These are phyloP conservation scores for Todiramphus chloris DNA, from an alignment of 2,113 vertebrate genomes.

Conservation along the genomic window DNA sequence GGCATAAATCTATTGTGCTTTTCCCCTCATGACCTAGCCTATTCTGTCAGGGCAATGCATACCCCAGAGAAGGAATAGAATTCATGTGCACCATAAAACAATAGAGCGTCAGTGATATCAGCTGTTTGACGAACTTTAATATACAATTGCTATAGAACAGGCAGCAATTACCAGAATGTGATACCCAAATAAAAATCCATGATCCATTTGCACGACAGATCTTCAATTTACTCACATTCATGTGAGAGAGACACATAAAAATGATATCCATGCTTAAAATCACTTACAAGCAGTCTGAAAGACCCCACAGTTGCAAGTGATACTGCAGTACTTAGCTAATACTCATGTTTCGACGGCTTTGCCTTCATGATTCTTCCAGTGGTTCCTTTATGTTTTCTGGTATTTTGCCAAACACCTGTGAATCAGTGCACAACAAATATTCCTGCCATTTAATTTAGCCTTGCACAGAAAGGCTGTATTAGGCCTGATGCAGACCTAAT, in stretches of 20 bases:
- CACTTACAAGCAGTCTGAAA: conserved; percentile 66
- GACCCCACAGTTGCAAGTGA: conserved; percentile 70
- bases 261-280: conserved; percentile 69
- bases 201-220: conserved; percentile 50
- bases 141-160: conserved; percentile 45
- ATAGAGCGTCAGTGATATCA: conserved; percentile 25
- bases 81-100: conserved; percentile 46
- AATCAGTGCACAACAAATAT: conserved; percentile 68
- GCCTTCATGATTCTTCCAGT: conserved; percentile 58
- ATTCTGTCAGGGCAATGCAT: conserved; percentile 12
- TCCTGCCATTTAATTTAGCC: conserved; percentile 82
- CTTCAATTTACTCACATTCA: conserved; percentile 52
- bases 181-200: conserved; percentile 56
- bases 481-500: conserved; percentile 82
- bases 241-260: conserved; percentile 66
- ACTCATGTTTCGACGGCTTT: conserved; percentile 70
- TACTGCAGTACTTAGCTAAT: conserved; percentile 62
- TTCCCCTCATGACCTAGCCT: neutral
- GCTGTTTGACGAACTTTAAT: conserved; percentile 43
- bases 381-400: conserved; percentile 65
- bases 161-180: conserved; percentile 46
- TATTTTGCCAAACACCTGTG: conserved; percentile 82
- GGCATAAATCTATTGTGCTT: conserved; percentile 34
- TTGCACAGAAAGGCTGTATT: conserved; percentile 76
- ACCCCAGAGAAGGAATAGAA: conserved; percentile 18